phyloP scores from a whole-genome alignment of 2,888 invertebrate genomes.

The Sussaba pulchella region DNA sequence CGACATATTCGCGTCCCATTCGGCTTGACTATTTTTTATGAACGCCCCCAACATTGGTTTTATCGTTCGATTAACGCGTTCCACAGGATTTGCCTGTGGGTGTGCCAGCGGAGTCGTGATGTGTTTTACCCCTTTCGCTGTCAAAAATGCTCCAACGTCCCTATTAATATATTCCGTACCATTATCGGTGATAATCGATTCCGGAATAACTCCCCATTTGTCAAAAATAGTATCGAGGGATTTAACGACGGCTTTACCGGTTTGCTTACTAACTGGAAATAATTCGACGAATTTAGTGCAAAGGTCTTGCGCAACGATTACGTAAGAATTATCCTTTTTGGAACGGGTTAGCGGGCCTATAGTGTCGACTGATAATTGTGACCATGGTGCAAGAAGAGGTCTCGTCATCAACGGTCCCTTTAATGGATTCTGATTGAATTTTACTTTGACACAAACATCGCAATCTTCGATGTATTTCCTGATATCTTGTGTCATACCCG shows the following conservation, averaged over 20 bases:
- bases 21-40: not conserved
- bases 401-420: constrained; percentile 36
- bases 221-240: constrained; percentile 21
- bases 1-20: not conserved
- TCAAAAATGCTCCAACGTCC: constrained; percentile 45
- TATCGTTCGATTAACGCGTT: not conserved
- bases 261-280: constrained; percentile 30
- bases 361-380: constrained; percentile 44
- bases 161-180: constrained; percentile 57
- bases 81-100: constrained; percentile 49
- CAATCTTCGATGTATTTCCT: constrained; percentile 23
- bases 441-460: constrained; percentile 50
- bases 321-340: constrained; percentile 41
- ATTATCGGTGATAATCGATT: constrained; percentile 54
- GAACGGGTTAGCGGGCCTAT: constrained; percentile 39
- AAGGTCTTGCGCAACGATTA: constrained; percentile 20
- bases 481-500: constrained; percentile 54
- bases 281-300: too few relatives aligned
- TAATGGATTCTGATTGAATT: constrained; percentile 44
- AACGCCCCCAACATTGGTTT: constrained; percentile 5
- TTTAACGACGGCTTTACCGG: constrained; percentile 31
- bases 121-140: not conserved
- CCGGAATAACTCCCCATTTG: constrained; percentile 40
- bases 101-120: constrained; percentile 44
- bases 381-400: constrained; percentile 45